Percentiles rank a stretch among this genome's conserved stretches.
Evolutionary conservation across 2,797 vertebrate species (phyloP).

Genomic region (Argya squamiceps): DNA sequence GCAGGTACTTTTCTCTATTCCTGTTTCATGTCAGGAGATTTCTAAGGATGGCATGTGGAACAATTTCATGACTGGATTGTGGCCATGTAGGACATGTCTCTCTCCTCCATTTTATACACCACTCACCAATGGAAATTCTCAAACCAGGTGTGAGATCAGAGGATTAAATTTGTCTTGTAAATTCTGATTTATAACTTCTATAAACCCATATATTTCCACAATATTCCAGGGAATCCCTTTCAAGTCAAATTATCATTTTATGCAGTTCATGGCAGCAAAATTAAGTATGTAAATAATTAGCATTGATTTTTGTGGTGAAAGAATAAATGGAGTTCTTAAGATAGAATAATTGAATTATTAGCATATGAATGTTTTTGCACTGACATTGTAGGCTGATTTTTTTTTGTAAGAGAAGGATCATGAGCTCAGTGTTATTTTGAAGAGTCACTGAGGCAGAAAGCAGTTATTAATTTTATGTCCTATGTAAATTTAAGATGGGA

Average conservation of each 20-base stretch:
- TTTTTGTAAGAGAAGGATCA: background rate
- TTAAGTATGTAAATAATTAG: background rate
- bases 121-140: background rate
- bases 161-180: background rate
- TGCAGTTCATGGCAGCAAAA: background rate
- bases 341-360: slow-evolving; percentile 10
- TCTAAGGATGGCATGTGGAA: background rate
- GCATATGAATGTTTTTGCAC: background rate
- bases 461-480: background rate
- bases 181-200: background rate
- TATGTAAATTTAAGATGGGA: background rate
- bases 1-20: background rate
- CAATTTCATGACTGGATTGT: background rate
- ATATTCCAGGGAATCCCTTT: background rate
- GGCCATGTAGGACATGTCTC: background rate
- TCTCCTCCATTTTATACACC: background rate
- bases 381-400: background rate
- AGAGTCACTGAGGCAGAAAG: slow-evolving; percentile 2
- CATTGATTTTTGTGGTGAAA: background rate
- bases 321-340: background rate
- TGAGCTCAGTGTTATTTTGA: slow-evolving; percentile 13
- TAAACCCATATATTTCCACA: background rate
- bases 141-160: background rate
- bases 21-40: background rate
- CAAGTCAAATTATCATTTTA: background rate